Evolutionary conservation across 2,888 invertebrate species (phyloP).

Genomic region (Morpho helenor): DNA sequence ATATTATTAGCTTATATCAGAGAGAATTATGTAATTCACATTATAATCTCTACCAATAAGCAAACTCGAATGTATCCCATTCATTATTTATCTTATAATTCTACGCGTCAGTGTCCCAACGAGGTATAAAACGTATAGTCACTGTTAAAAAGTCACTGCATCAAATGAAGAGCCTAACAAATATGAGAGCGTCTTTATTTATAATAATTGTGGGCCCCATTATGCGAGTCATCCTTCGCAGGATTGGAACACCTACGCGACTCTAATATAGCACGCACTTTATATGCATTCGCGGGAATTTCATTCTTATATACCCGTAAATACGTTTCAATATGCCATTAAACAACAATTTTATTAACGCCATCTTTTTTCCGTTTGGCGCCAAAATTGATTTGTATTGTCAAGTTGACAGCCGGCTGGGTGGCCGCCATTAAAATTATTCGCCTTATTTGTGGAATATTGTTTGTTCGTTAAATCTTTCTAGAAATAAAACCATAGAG

Average conservation of each 20-base stretch:
- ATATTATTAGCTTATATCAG: too few species aligned
- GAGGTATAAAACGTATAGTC: slow-evolving; percentile 32
- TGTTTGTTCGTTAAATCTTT: too few species aligned
- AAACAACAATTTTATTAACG: not conserved
- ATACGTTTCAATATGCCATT: slow-evolving; percentile 10
- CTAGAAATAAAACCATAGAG: too few species aligned
- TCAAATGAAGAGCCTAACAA: slow-evolving; percentile 76
- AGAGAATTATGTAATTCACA: too few species aligned
- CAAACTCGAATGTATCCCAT: too few species aligned
- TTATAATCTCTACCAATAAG: too few species aligned
- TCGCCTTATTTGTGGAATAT: not conserved
- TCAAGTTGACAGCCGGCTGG: slow-evolving; percentile 61
- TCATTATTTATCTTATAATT: not conserved
- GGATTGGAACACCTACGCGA: slow-evolving; percentile 72
- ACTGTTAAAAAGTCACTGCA: slow-evolving; percentile 47
- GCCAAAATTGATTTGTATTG: slow-evolving; percentile 70
- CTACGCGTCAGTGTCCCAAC: slow-evolving; percentile 12
- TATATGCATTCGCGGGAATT: slow-evolving; percentile 21
- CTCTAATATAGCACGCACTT: slow-evolving; percentile 31
- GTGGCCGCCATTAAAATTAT: slow-evolving; percentile 45
- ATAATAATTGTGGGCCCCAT: slow-evolving; percentile 61
- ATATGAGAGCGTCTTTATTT: slow-evolving; percentile 68
- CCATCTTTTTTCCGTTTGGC: slow-evolving; percentile 36
- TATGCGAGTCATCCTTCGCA: slow-evolving; percentile 66
- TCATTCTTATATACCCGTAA: slow-evolving; percentile 22